Evolutionary conservation across 2,888 invertebrate genomes (phyloP).

Genomic region (Ormyrus nitidulus): DNA sequence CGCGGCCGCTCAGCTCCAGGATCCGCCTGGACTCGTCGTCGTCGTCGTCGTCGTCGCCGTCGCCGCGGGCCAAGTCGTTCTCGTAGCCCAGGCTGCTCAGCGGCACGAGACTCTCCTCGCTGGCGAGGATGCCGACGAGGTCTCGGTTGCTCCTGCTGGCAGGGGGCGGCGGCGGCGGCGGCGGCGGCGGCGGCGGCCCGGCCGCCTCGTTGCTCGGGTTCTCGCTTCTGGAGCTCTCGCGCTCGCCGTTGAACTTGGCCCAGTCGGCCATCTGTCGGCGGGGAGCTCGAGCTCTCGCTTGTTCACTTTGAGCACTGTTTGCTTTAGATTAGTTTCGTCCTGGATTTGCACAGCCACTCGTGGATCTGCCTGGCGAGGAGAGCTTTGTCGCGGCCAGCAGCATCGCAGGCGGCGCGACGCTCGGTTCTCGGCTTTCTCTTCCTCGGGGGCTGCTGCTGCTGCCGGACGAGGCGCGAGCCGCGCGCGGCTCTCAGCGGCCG

Average conservation of each 20-base stretch:
- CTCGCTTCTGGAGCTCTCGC: conserved; percentile 43
- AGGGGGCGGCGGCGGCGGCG: neutral
- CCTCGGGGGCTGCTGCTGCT: conserved; percentile 20
- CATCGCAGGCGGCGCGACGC: conserved; percentile 33
- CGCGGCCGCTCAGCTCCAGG: neutral
- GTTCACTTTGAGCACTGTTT: conserved; percentile 2
- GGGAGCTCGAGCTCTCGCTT: conserved; percentile 1
- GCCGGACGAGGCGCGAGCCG: neutral
- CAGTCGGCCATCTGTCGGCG: conserved; percentile 69
- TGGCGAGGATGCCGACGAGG: conserved; percentile 56
- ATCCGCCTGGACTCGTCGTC: conserved; percentile 37
- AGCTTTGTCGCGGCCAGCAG: neutral
- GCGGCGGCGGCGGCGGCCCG: too few relatives aligned
- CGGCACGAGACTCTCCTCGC: conserved; percentile 49
- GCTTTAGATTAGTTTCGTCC: conserved; percentile 70
- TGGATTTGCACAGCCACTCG: conserved; percentile 73
- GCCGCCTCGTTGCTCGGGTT: conserved; percentile 15
- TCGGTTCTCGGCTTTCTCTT: neutral
- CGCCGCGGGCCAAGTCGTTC: conserved; percentile 57
- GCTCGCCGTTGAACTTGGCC: conserved; percentile 67
- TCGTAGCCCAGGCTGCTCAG: conserved; percentile 57
- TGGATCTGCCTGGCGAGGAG: conserved; percentile 68
- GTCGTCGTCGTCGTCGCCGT: conserved; percentile 46
- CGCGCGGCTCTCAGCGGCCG: conserved; percentile 11
- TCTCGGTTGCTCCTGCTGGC: conserved; percentile 38